These are phyloP conservation scores for Tinamus major DNA, from an alignment of 2,797 vertebrate genomes.

Conservation along the genomic window DNA sequence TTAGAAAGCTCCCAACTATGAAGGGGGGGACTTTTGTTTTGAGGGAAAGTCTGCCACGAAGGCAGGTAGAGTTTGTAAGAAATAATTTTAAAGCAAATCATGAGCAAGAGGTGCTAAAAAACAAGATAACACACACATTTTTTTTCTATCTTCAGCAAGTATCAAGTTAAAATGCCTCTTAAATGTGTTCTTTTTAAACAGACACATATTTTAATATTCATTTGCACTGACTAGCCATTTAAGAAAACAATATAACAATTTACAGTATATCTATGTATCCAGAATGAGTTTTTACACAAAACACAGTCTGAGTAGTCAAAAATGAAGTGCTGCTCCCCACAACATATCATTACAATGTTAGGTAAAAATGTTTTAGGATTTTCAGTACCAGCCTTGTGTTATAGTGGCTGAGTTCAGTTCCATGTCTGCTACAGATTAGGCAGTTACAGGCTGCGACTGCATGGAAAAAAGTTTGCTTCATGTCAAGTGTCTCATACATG, in stretches of 20 bases:
- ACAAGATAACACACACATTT: neutral
- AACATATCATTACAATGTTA: neutral
- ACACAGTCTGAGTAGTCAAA: neutral
- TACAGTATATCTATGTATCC: neutral
- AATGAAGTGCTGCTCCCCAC: neutral
- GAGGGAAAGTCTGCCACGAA: neutral
- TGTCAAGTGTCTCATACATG: neutral
- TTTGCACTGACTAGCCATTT: neutral
- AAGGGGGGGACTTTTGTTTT: neutral
- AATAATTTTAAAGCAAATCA: neutral
- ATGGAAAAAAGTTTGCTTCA: neutral
- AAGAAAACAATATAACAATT: neutral
- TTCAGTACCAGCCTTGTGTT: neutral
- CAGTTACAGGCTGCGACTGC: neutral
- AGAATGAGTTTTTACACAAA: neutral
- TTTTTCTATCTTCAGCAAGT: neutral
- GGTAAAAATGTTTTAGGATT: neutral
- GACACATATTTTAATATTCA: neutral
- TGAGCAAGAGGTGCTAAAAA: neutral
- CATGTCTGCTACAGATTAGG: neutral
- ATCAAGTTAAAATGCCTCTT: neutral
- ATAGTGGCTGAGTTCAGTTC: neutral
- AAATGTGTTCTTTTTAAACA: neutral
- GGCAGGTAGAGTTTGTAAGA: neutral
- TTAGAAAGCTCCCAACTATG: neutral